Conservation (phyloP, 1,140 invertebrate species). For the Drosophila nigromelanica region DNA sequence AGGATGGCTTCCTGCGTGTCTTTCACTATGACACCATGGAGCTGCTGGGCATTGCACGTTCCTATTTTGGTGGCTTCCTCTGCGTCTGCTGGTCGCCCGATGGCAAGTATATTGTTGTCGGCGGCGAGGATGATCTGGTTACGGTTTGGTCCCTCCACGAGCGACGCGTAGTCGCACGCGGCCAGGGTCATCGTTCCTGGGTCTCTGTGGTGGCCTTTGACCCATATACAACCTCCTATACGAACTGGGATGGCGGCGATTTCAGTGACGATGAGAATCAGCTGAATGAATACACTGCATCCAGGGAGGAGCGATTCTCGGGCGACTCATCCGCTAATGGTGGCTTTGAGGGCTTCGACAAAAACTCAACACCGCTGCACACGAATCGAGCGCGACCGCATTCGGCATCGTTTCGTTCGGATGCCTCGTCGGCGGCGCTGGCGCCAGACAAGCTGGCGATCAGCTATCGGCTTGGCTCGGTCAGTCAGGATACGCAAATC, state of each 20-base stretch:
- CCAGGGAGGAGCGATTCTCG: conserved; percentile 70
- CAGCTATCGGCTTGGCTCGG: conserved; percentile 96
- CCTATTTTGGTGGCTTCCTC: conserved; percentile 97
- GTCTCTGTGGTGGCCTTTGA: conserved; percentile 99
- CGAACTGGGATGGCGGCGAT: conserved; percentile 85
- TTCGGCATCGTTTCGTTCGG: conserved; percentile 85
- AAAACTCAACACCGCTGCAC: conserved; percentile 78
- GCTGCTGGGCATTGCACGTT: conserved; percentile 93
- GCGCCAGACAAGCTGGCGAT: conserved; percentile 85
- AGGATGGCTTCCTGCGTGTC: conserved; percentile 98
- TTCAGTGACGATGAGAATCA: conserved; percentile 87
- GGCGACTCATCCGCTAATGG: conserved; percentile 81
- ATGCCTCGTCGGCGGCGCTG: conserved; percentile 71
- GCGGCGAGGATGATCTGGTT: conserved; percentile 99
- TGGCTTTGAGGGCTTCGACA: conserved; percentile 83
- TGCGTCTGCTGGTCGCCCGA: conserved; percentile 99
- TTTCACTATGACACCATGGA: conserved; percentile 99
- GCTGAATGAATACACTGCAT: conserved; percentile 82
- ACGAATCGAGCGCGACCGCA: conserved; percentile 84
- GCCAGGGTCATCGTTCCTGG: conserved; percentile 98
- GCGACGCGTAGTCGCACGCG: conserved; percentile 96
- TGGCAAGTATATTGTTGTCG: conserved; percentile 96
- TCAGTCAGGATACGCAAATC: conserved; percentile 98
- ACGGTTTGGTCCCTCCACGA: conserved; percentile 98
- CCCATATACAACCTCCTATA: conserved; percentile 91